Conservation (phyloP, 2,888 invertebrate species). For the Chrysopilus asiliformis region DNA sequence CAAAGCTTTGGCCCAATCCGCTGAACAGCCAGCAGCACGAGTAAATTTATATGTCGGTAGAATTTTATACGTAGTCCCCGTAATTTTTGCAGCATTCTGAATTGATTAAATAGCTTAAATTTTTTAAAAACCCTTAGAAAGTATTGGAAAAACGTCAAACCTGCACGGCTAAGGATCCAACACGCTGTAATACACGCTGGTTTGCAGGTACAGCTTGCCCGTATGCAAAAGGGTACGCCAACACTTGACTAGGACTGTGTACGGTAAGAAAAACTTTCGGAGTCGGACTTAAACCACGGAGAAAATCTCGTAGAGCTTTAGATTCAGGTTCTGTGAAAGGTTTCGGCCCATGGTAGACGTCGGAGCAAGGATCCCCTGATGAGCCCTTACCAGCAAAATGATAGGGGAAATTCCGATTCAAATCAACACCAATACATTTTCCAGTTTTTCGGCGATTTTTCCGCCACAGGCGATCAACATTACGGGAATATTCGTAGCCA, state of each 20-base stretch:
- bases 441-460: constrained; percentile 49
- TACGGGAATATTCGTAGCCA: constrained; percentile 75
- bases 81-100: no score
- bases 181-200: no score
- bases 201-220: no score
- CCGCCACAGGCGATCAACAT: constrained; percentile 66
- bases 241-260: constrained; percentile 65
- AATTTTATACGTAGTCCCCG: not conserved
- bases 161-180: no score
- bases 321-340: constrained; percentile 82
- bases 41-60: not conserved
- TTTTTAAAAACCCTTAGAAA: no score
- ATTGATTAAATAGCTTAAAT: no score
- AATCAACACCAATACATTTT: constrained; percentile 59
- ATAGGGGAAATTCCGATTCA: constrained; percentile 81
- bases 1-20: not conserved
- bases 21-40: not conserved
- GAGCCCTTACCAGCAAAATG: constrained; percentile 73
- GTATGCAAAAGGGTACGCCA: constrained; percentile 73
- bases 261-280: constrained; percentile 48
- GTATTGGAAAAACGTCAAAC: not conserved
- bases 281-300: constrained; percentile 34
- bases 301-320: constrained; percentile 44
- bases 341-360: constrained; percentile 60
- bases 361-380: constrained; percentile 68